Evolutionary conservation across 2,797 vertebrate species (phyloP).

Genomic region (Oreonectes daqikongensis): DNA sequence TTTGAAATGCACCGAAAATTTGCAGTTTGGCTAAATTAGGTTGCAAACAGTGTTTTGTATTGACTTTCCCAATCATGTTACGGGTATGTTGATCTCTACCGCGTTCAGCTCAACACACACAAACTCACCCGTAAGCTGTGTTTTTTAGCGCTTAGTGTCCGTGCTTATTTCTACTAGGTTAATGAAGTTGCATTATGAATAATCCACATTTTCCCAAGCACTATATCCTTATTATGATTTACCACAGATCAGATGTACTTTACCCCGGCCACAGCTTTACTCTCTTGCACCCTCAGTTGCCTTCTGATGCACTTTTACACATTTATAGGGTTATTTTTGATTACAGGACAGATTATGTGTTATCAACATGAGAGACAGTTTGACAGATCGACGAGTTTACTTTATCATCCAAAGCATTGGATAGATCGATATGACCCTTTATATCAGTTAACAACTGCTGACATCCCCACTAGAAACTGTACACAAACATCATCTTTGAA

Average conservation of each 20-base stretch:
- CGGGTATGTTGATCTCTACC: neutral
- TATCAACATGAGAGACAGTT: neutral
- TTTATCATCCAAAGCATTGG: no score
- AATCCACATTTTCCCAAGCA: slow-evolving; percentile 71
- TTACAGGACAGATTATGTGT: slow-evolving; percentile 2
- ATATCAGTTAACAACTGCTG: no score
- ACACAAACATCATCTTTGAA: no score
- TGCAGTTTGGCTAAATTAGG: neutral
- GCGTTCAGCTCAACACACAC: neutral
- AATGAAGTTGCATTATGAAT: slow-evolving; percentile 79
- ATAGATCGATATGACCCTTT: no score
- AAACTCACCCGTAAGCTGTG: neutral
- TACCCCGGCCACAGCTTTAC: slow-evolving; percentile 20
- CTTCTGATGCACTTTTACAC: slow-evolving; percentile 7
- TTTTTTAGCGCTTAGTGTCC: slow-evolving; percentile 66
- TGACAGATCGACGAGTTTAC: neutral
- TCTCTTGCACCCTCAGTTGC: neutral
- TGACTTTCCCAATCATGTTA: slow-evolving; percentile 18
- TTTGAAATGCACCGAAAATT: no score
- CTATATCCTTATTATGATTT: slow-evolving; percentile 81
- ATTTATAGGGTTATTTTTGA: slow-evolving; percentile 27
- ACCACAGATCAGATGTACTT: slow-evolving; percentile 84
- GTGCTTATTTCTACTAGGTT: slow-evolving; percentile 79
- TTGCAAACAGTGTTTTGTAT: neutral
- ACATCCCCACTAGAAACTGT: no score